These are phyloP conservation scores for Astreopora myriophthalma DNA, from an alignment of 64 coral and sea anemone genomes.

Conservation along the genomic window DNA sequence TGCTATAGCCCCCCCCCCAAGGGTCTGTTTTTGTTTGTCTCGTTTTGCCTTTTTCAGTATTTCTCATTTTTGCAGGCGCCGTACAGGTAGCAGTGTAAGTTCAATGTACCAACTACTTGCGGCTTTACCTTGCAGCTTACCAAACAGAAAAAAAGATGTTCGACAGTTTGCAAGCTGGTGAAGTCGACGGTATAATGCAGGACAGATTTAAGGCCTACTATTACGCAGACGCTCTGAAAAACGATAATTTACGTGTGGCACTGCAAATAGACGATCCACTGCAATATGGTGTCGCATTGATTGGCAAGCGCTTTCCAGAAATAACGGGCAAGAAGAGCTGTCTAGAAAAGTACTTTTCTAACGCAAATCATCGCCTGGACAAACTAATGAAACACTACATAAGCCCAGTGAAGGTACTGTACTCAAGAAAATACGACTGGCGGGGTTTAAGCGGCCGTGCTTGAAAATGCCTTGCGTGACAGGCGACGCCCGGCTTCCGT, in stretches of 20 bases:
- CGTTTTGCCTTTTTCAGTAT: too few species aligned
- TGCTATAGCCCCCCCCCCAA: too few species aligned
- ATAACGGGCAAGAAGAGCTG: background rate
- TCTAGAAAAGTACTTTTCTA: background rate
- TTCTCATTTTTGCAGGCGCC: too few species aligned
- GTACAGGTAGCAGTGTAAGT: too few species aligned
- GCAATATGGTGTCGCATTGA: constrained; percentile 12
- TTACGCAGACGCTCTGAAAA: background rate
- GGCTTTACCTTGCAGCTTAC: background rate
- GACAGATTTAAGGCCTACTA: constrained; percentile 63
- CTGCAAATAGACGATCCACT: background rate
- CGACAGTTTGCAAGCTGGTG: background rate
- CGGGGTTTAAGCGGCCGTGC: too few species aligned
- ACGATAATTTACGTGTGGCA: constrained; percentile 19
- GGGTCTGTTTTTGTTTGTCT: too few species aligned
- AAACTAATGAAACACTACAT: constrained; percentile 45
- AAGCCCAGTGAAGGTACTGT: constrained; percentile 46
- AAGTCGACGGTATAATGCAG: constrained; percentile 38
- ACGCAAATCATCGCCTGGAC: background rate
- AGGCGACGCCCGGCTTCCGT: too few species aligned
- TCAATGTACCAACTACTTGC: background rate
- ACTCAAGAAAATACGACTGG: background rate
- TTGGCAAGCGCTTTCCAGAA: background rate
- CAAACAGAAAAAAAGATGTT: constrained; percentile 29
- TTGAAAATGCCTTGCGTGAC: too few species aligned